Base-by-base conservation (phyloP, 2,797 vertebrate species). In the Paramormyrops hopkinsi region DNA sequence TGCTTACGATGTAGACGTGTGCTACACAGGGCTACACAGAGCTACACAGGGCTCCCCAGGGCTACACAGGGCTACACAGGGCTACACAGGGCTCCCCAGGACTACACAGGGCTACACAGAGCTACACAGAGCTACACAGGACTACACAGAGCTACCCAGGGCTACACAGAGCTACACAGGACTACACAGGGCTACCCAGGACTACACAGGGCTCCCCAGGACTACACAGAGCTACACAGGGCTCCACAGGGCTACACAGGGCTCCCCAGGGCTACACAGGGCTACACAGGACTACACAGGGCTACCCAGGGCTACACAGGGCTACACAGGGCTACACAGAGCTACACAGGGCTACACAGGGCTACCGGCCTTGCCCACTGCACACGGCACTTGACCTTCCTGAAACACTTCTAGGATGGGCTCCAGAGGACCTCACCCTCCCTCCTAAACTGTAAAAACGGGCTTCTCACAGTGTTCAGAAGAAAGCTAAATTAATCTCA, bases 401-500 rank as follows among this genome's bases (percentile, higher is more conserved):
- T 59, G 22, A 54, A 14, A 62, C 17, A 62, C 54, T 76, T 86
- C 83, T 41, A 14, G 11, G 19, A 54, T 33, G 9, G 25, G 14
- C 22, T 25, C 22, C 17, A 76, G 84, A 76, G 90, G 73, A 89
- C 86, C 50, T 41, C 3, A 8, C 54, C 19, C 14, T 37, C 41
- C n/a, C 9, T 44, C 85, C 56, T 41, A 54, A 82, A 33, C n/a
- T 53, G 51, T 89, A 89, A 56, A 22, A 73, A 65, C n/a, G 41
- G 29, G 29, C 65, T 50, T 25, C 54, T 82, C 62, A n/a, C 56
- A 41, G 56, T 48, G 37, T 82, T 86, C 12, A 62, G 29, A 37
- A 50, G 33, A 51, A 86, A 89, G 29, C 86, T 69, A 85, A 89
- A 88, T 88, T 62, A 73, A 90, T 17, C 14, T 17, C 44, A 73